Evolutionary conservation across 2,113 vertebrate species (phyloP).

Genomic region (Mormyrus iriodes): DNA sequence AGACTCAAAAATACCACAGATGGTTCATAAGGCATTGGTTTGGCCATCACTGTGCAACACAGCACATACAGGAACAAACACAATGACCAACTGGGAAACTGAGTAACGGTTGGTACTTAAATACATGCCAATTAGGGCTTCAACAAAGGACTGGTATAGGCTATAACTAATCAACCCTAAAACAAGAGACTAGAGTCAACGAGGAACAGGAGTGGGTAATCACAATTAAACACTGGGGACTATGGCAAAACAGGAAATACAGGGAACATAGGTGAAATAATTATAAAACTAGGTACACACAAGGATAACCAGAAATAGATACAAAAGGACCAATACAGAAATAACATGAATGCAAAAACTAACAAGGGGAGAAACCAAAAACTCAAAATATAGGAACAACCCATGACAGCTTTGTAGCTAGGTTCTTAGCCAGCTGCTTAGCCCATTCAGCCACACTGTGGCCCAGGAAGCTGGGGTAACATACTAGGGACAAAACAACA

Average conservation of each 20-base stretch:
- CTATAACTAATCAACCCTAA: background rate
- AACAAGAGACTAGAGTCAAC: background rate
- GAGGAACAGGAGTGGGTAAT: background rate
- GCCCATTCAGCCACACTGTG: no score
- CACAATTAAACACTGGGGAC: background rate
- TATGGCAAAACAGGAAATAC: background rate
- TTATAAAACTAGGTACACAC: background rate
- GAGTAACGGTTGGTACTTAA: no score
- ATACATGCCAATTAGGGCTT: background rate
- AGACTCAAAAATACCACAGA: no score
- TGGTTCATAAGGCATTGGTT: no score
- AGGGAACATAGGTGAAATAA: background rate
- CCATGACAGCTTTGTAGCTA: background rate
- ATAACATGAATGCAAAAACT: background rate
- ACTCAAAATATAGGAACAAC: background rate
- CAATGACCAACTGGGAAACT: no score
- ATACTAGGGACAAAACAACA: background rate
- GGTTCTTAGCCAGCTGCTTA: no score
- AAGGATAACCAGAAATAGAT: background rate
- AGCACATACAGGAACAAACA: no score
- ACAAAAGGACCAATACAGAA: background rate
- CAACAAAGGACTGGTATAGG: background rate
- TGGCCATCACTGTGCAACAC: no score
- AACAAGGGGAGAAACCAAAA: background rate
- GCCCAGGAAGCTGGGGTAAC: background rate